phyloP scores from a whole-genome alignment of 2,888 invertebrate genomes.

The Napeogenes inachia region DNA sequence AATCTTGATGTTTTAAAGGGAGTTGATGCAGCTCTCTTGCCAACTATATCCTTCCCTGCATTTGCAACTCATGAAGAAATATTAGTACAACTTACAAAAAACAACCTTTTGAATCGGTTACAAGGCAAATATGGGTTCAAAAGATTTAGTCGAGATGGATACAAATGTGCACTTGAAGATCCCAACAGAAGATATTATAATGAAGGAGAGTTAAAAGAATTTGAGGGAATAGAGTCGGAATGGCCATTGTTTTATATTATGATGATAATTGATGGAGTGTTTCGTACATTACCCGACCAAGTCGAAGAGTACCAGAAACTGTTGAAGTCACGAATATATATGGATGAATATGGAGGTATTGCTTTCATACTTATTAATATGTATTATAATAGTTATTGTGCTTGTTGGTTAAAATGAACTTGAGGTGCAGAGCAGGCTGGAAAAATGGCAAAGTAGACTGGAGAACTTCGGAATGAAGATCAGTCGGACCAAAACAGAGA shows the following conservation, averaged over 20 bases:
- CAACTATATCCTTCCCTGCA: slow-evolving; percentile 97
- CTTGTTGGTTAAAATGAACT: too few species aligned
- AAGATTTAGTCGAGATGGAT: slow-evolving; percentile 96
- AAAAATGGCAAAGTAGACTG: too few species aligned
- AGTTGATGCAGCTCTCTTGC: slow-evolving; percentile 93
- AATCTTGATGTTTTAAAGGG: slow-evolving; percentile 77
- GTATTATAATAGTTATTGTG: too few species aligned
- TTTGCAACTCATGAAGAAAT: slow-evolving; percentile 98
- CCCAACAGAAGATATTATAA: slow-evolving; percentile 86
- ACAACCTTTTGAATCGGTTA: slow-evolving; percentile 87
- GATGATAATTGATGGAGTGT: slow-evolving; percentile 97
- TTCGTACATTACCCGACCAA: slow-evolving; percentile 90
- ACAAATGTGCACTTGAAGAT: slow-evolving; percentile 92
- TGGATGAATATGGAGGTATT: slow-evolving; percentile 87
- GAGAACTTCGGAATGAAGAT: too few species aligned
- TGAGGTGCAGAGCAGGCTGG: too few species aligned
- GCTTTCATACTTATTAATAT: too few species aligned
- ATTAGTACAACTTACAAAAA: slow-evolving; percentile 90
- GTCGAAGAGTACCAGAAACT: slow-evolving; percentile 94
- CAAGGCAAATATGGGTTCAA: slow-evolving; percentile 96
- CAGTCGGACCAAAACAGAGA: too few species aligned
- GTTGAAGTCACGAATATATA: slow-evolving; percentile 87
- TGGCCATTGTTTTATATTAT: slow-evolving; percentile 98
- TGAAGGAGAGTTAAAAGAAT: slow-evolving; percentile 95
- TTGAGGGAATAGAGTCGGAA: slow-evolving; percentile 97